Evolutionary conservation across 2,888 invertebrate genomes (phyloP), one percentile per base, ranked within the genome.

Genomic region (Netelia inedita): DNA sequence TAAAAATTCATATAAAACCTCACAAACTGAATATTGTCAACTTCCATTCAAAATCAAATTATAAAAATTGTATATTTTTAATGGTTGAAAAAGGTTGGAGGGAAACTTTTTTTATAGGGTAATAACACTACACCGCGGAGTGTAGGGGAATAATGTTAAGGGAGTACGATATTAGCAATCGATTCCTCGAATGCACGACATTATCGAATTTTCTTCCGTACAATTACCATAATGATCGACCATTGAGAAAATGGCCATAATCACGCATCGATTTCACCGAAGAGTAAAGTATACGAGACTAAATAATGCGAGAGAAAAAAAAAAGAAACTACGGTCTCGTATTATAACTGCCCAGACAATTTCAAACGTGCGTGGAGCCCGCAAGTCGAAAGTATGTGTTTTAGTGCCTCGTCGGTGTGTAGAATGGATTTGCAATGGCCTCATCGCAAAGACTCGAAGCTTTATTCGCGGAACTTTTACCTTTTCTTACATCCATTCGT

Each of bases 391-490:
- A 2, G 57, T 19, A 19, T 19, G n/a, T 19, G 9, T 9, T 9
- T 57, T 9, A 16, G 53, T 53, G 53, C 28, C 5, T 0, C n/a
- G 16, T 55, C 16, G 11, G 66, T 76, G 76, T 43, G 76, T 53
- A 65, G 43, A 41, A 73, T 66, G 66, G 80, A 80, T 73, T 73
- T 73, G 57, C 46, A 46, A 57, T 73, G 80, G 73, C 11, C 59
- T 79, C 73, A 43, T 65, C 41, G 72, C 21, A 23, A 43, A 50
- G 16, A 53, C 14, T 72, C 50, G 23, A 59, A 66, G 35, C 23
- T 61, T 55, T 53, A 35, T 53, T 59, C 68, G 61, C 68, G 11
- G 14, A 74, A 74, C 59, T 74, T 55, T 61, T 28, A 9, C 16
- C 68, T n/a, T 50, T n/a, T 16, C 19, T 57, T 43, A n/a, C 5